Conservation (phyloP, 2,888 invertebrate species). For the Caenorhabditis sp. region DNA sequence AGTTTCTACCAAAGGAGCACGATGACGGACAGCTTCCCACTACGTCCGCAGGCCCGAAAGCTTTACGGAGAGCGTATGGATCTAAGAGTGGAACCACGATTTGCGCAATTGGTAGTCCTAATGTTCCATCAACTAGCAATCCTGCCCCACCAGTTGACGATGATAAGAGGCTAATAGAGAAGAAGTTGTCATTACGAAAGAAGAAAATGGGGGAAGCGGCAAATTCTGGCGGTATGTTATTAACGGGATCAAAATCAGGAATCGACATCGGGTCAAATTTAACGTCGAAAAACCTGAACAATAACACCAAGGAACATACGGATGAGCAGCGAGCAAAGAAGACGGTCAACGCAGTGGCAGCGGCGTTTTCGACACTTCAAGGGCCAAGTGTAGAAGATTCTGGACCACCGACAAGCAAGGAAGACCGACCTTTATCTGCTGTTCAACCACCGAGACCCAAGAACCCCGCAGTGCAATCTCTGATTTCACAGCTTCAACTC, state of each 20-base stretch:
- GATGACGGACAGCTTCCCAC: constrained; percentile 47
- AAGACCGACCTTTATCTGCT: constrained; percentile 14
- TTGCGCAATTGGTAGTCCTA: constrained; percentile 71
- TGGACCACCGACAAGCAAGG: neutral
- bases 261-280: constrained; percentile 63
- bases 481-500: constrained; percentile 79
- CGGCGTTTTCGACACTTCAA: constrained; percentile 77
- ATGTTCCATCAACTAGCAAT: constrained; percentile 63
- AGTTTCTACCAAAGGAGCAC: constrained; percentile 44
- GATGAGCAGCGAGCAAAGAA: constrained; percentile 81
- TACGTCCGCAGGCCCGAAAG: constrained; percentile 66
- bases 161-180: constrained; percentile 71
- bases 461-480: constrained; percentile 60
- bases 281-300: constrained; percentile 31
- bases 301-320: constrained; percentile 64
- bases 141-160: constrained; percentile 47
- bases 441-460: constrained; percentile 51
- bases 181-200: constrained; percentile 72
- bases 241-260: constrained; percentile 68
- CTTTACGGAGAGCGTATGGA: constrained; percentile 73
- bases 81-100: constrained; percentile 75
- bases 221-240: constrained; percentile 35
- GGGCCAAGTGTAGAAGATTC: constrained; percentile 18
- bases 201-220: constrained; percentile 65
- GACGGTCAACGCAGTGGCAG: constrained; percentile 81